Base-by-base conservation (phyloP, 2,113 vertebrate species). In the Chinchilla lanigera region DNA sequence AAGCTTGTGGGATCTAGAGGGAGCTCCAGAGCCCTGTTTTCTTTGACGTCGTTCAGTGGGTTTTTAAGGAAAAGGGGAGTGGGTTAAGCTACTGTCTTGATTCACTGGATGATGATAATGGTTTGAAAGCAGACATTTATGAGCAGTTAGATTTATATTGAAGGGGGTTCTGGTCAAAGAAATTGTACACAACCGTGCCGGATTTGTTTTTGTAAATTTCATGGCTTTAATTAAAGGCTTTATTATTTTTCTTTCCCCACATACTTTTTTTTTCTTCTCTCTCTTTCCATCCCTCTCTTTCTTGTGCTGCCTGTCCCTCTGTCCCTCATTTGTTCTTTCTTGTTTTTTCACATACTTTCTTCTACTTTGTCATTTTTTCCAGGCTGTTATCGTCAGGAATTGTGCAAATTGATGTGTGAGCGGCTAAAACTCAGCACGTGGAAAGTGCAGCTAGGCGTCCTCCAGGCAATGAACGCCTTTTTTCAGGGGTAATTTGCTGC, bases 401-500 rank as follows among this genome's bases (percentile, higher is more conserved):
- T 99, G 41, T 99, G 99, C 97, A 98, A 98, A 86, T 86, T 99
- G 75, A 99, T 99, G 99, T 99, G 99, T 95, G 99, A 99, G 24
- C 99, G 99, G 81, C 98, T 99, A 92, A 99, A 99, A 93, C 99
- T 99, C 83, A 99, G 99, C 98, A 99, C 99, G 0, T 99, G 99
- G 99, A 99, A 99, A 85, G 99, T 99, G 24, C 99, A 99, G 98
- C 98, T 99, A 0, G 99, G 98, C 54, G 99, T 99, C 38, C 98
- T 99, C 0, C 99, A 99, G 95, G 98, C 99, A 77, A 99, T 99
- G 99, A 99, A 99, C 95, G 98, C 99, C 19, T 99, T 99, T 98
- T 99, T 99, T 98, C 98, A 99, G 98, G 99, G 99, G 99, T 99
- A 99, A 99, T 97, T 89, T 50, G 5, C 35, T 94, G 97, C 19